Conservation (phyloP, 2,113 vertebrate genomes). For the Parotia lawesii region DNA sequence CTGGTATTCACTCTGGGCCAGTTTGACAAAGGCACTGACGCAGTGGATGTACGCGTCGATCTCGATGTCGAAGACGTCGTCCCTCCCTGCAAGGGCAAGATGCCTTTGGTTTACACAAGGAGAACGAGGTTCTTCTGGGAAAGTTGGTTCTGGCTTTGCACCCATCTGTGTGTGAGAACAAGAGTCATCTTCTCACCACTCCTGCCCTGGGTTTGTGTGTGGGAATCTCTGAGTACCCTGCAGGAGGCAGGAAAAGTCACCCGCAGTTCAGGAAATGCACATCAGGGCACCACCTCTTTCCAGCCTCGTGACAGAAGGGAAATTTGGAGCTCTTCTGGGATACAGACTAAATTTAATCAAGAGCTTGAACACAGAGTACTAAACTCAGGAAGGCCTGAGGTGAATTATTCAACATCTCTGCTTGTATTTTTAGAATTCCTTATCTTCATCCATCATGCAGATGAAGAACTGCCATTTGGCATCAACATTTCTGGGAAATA, state of each 20-base stretch:
- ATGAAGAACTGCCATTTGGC: neutral
- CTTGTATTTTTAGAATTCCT: constrained; percentile 37
- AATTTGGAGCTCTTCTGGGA: constrained; percentile 11
- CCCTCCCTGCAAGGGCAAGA: constrained; percentile 81
- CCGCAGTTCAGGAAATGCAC: neutral
- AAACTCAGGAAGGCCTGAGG: constrained; percentile 3
- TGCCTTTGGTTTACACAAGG: neutral
- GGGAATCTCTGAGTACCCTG: neutral
- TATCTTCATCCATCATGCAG: neutral
- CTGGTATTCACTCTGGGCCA: constrained; percentile 94
- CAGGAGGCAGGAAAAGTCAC: neutral
- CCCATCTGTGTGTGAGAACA: neutral
- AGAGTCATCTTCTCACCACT: neutral
- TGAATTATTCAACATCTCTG: constrained; percentile 47
- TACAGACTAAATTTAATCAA: constrained; percentile 29
- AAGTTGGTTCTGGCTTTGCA: neutral
- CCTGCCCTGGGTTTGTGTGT: neutral
- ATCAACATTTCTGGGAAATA: constrained; percentile 27
- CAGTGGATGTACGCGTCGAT: constrained; percentile 96
- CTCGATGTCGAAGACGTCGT: constrained; percentile 91
- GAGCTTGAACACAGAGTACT: constrained; percentile 25
- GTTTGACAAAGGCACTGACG: constrained; percentile 92
- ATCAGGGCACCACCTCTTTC: neutral
- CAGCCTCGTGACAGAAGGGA: neutral
- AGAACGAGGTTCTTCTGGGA: neutral